These are phyloP conservation scores for Craterocephalus amniculus DNA, from an alignment of 2,797 vertebrate species.

Conservation along the genomic window DNA sequence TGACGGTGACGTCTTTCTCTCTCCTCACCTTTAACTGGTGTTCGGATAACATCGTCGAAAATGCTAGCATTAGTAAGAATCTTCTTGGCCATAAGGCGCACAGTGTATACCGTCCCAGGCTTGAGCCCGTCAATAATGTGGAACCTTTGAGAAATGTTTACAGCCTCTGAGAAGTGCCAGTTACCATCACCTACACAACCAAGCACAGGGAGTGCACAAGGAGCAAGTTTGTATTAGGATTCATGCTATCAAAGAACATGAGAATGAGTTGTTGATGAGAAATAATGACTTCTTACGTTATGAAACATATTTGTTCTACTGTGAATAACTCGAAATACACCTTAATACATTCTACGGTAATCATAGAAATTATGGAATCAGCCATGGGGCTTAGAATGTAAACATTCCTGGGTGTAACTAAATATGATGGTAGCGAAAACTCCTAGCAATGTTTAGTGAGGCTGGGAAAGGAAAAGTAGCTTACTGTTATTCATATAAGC, in stretches of 20 bases:
- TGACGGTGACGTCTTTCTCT: conserved; percentile 14
- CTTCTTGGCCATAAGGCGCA: conserved; percentile 90
- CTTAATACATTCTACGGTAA: conserved; percentile 19
- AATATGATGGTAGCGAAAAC: conserved; percentile 43
- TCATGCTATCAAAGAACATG: conserved; percentile 21
- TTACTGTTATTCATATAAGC: conserved; percentile 86
- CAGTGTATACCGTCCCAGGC: conserved; percentile 88
- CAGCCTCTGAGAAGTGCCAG: conserved; percentile 87
- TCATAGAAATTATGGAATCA: conserved; percentile 19
- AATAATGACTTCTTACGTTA: conserved; percentile 4
- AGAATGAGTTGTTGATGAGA: conserved; percentile 9
- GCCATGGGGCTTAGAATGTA: conserved; percentile 19
- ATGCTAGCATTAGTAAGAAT: conserved; percentile 92
- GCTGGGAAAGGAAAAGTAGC: conserved; percentile 62
- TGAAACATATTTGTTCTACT: conserved; percentile 5
- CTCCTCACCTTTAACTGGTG: conserved; percentile 91
- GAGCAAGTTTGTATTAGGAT: conserved; percentile 57
- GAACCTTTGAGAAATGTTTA: conserved; percentile 89
- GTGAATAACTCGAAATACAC: conserved; percentile 33
- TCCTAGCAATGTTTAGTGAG: conserved; percentile 43
- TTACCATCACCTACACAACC: conserved; percentile 89
- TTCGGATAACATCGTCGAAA: conserved; percentile 95
- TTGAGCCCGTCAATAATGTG: conserved; percentile 89
- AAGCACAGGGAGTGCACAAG: conserved; percentile 73
- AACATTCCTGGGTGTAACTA: conserved; percentile 33